phyloP scores from a whole-genome alignment of 1,140 invertebrate species.

The Sycophaga agraensis region DNA sequence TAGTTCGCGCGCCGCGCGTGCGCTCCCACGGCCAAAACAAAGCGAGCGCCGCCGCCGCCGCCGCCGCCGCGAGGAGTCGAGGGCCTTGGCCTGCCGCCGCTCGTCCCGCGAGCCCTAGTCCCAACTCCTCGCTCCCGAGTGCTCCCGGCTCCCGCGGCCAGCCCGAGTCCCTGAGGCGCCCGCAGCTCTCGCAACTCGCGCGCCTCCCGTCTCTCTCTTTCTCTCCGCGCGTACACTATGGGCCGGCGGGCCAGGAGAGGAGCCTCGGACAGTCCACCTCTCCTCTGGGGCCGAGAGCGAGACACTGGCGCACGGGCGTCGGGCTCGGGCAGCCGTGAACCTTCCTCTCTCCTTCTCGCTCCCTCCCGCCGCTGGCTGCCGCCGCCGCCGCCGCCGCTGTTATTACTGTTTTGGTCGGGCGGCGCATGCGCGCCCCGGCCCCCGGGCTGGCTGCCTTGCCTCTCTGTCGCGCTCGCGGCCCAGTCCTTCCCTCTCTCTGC shows the following conservation, averaged over 20 bases:
- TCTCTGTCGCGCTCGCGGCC: background rate
- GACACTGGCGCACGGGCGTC: conserved; percentile 1
- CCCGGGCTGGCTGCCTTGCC: background rate
- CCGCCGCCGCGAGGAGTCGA: too few relatives aligned
- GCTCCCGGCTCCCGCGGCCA: too few relatives aligned
- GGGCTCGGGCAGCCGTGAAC: conserved; percentile 53
- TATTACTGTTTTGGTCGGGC: conserved; percentile 56
- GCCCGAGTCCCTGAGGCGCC: too few relatives aligned
- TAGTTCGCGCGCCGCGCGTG: too few relatives aligned
- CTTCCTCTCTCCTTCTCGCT: conserved; percentile 44
- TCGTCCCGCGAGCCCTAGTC: too few relatives aligned
- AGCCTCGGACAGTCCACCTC: background rate
- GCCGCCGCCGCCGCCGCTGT: conserved; percentile 34
- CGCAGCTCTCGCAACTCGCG: too few relatives aligned
- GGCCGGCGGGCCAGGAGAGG: too few relatives aligned
- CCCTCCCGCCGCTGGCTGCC: conserved; percentile 1
- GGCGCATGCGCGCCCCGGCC: conserved; percentile 48
- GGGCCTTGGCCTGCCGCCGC: too few relatives aligned
- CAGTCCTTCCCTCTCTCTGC: background rate
- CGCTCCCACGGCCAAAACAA: too few relatives aligned
- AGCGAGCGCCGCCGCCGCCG: too few relatives aligned
- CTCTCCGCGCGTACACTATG: background rate
- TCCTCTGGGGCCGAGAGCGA: background rate
- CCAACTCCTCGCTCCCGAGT: too few relatives aligned
- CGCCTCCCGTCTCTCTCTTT: background rate